Base-by-base conservation (phyloP, 2,113 vertebrate species). In the Aphelocoma coerulescens region DNA sequence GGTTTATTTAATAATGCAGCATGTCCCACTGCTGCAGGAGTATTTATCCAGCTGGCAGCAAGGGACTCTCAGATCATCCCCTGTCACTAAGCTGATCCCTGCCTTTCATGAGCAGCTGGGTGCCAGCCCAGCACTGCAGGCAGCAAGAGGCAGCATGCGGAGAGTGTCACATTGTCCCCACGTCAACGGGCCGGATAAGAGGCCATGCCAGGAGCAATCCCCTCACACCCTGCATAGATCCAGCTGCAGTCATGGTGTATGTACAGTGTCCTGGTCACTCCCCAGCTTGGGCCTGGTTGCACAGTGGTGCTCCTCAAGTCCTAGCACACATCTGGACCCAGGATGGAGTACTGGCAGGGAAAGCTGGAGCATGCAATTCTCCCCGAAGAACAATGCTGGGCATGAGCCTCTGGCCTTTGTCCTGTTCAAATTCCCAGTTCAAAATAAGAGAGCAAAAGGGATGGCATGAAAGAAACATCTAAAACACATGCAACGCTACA, bases 1-100 rank as follows among this genome's bases (percentile, higher is more conserved):
- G 65, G 46, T 63, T 91, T 92, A 46, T 86, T 96, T 95, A 96
- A 95, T 94, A 95, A 94, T 71, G 80, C 89, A 95, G 68, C 59
- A 6, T 54, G 94, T 95, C 93, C 86, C 49, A 78, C 89, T 87
- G 91, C 73, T 69, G 91, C 55, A 63, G 52, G 61, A 91, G 85
- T 71, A 84, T 84, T 48, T 77, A 92, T 32, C 89, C 91, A 97
- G 95, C 75, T 85, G 85, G 96, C 61, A 95, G 84, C 94, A 87
- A 63, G 69, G 63, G 94, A 66, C 41, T 77, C 79, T 94, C 96
- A 94, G 96, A 95, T 95, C 96, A 85, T 90, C 30, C 78, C 61
- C 57, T 85, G 91, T 80, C 85, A 85, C 91, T 26, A 44, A 80
- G 85, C 82, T 83, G 94, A 90, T 85, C 91, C 37, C 67, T 76